Percentiles rank a stretch among this genome's conserved stretches.
Evolutionary conservation across 1,140 invertebrate genomes (phyloP).

Genomic region (Lucilia sericata): DNA sequence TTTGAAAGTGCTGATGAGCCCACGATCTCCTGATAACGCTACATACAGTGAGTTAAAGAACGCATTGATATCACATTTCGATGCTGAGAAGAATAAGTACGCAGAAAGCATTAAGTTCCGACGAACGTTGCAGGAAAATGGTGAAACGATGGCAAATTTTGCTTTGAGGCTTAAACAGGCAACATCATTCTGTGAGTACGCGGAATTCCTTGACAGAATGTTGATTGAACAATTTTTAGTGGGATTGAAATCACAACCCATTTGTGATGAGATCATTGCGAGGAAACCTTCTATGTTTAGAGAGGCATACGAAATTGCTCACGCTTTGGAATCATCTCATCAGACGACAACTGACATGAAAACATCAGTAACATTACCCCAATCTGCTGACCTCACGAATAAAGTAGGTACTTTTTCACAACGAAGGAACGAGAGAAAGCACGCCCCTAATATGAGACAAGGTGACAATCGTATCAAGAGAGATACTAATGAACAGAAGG

Average conservation of each 20-base stretch:
- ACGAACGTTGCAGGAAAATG: slow-evolving; percentile 5
- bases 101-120: neutral
- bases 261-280: slow-evolving; percentile 29
- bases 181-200: slow-evolving; percentile 15
- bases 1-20: neutral
- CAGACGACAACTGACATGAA: too few species aligned
- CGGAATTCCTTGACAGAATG: slow-evolving; percentile 22
- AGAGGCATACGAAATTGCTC: slow-evolving; percentile 8
- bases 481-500: too few species aligned
- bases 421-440: too few species aligned
- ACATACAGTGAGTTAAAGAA: slow-evolving; percentile 16
- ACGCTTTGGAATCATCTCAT: too few species aligned
- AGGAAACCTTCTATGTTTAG: neutral
- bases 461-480: too few species aligned
- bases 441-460: too few species aligned
- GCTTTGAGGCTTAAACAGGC: neutral
- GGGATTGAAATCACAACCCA: neutral
- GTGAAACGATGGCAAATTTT: slow-evolving; percentile 1
- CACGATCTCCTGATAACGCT: neutral
- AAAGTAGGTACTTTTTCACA: too few species aligned
- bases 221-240: slow-evolving; percentile 3
- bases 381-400: too few species aligned
- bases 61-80: neutral
- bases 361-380: too few species aligned
- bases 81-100: slow-evolving; percentile 12